phyloP scores from a whole-genome alignment of 2,888 invertebrate species.

The Hyposoter didymator region DNA sequence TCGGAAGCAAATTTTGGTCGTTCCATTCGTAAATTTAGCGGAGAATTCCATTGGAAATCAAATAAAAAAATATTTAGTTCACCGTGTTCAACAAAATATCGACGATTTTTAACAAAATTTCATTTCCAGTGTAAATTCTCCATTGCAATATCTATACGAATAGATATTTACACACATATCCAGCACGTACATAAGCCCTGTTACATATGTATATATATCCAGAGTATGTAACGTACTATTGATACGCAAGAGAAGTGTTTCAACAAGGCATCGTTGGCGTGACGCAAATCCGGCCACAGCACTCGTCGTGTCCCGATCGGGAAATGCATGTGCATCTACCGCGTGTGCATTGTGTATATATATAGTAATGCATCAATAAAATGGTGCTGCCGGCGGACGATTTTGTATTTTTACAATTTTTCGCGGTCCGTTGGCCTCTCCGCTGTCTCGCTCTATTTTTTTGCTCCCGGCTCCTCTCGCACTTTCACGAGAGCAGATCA shows the following conservation, averaged over 20 bases:
- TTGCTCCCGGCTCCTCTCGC: background rate
- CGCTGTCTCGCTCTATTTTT: background rate
- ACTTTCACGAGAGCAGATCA: background rate
- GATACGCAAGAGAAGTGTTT: conserved; percentile 54
- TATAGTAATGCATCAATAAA: conserved; percentile 34
- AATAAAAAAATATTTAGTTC: no score
- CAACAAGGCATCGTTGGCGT: conserved; percentile 63
- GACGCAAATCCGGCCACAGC: conserved; percentile 72
- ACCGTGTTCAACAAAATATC: no score
- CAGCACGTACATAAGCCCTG: background rate
- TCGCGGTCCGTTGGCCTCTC: background rate
- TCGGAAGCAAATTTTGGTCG: no score
- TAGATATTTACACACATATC: background rate
- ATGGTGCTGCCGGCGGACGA: conserved; percentile 25
- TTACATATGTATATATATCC: conserved; percentile 37
- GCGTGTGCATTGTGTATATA: conserved; percentile 19
- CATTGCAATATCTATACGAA: background rate
- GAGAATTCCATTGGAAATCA: no score
- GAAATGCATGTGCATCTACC: background rate
- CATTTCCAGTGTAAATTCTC: no score
- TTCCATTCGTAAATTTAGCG: no score
- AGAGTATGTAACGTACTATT: conserved; percentile 42
- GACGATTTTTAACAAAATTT: no score
- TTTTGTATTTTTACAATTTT: background rate
- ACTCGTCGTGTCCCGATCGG: conserved; percentile 64